These are phyloP conservation scores for Andrena marginata DNA, from an alignment of 2,888 invertebrate genomes.

Conservation along the genomic window DNA sequence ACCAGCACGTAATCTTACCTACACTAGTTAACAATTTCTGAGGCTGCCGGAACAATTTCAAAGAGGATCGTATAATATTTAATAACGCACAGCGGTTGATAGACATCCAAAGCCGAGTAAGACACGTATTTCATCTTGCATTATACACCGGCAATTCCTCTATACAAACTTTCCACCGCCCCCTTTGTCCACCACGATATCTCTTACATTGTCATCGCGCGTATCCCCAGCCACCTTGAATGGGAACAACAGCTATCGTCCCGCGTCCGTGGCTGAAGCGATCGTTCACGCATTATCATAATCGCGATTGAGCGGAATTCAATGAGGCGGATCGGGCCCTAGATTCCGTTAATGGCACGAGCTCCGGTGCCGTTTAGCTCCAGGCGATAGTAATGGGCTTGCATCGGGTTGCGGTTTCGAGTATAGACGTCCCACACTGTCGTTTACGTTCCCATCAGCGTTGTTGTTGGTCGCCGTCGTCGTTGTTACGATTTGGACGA, in stretches of 20 bases:
- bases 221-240: constrained; percentile 29
- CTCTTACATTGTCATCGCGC: constrained; percentile 26
- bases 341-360: constrained; percentile 78
- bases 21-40: background rate
- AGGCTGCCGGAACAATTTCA: too few relatives aligned
- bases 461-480: constrained; percentile 37
- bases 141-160: constrained; percentile 11
- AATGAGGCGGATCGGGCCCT: constrained; percentile 75
- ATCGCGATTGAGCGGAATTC: constrained; percentile 75
- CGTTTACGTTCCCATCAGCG: constrained; percentile 36
- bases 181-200: constrained; percentile 24
- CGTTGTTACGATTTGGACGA: background rate
- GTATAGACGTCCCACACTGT: constrained; percentile 40
- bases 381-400: constrained; percentile 74
- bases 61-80: background rate
- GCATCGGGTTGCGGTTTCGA: constrained; percentile 67
- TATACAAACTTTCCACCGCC: background rate
- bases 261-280: constrained; percentile 43
- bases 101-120: background rate
- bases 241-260: constrained; percentile 50
- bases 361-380: constrained; percentile 75
- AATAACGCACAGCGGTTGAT: background rate
- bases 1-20: background rate
- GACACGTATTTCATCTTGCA: background rate
- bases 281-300: constrained; percentile 76